phyloP scores from a whole-genome alignment of 1,140 invertebrate species.

The Drosophila cardini region DNA sequence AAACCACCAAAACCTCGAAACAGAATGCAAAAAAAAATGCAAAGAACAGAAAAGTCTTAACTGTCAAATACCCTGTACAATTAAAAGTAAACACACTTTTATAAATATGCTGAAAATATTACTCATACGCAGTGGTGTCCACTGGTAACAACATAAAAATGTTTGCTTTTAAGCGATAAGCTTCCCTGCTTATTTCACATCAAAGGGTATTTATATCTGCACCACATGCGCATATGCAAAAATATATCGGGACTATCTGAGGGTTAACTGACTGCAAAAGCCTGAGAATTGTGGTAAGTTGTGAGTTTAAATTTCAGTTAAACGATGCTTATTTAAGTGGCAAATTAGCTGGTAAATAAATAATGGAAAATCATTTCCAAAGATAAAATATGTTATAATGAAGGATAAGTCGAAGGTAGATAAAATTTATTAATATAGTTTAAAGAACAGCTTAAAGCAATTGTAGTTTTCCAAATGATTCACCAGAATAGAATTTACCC shows the following conservation, averaged over 20 bases:
- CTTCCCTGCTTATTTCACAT: too few species aligned
- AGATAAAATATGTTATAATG: too few species aligned
- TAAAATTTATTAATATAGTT: too few species aligned
- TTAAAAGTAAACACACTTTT: too few species aligned
- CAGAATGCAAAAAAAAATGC: slow-evolving; percentile 23
- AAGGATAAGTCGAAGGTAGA: too few species aligned
- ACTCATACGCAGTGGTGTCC: too few species aligned
- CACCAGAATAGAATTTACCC: too few species aligned
- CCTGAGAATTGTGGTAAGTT: slow-evolving; percentile 11
- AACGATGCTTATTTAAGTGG: slow-evolving; percentile 15
- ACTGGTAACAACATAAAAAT: not conserved
- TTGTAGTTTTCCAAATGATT: too few species aligned
- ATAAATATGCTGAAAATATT: too few species aligned
- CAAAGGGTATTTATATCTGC: slow-evolving; percentile 49
- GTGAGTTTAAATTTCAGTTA: slow-evolving; percentile 19
- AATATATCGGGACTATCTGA: not conserved
- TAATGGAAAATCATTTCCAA: too few species aligned
- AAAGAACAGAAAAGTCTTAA: not conserved
- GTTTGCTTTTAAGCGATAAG: not conserved
- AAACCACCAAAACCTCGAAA: slow-evolving; percentile 47
- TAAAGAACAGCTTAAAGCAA: too few species aligned
- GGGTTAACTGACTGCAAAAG: slow-evolving; percentile 10
- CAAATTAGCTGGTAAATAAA: not conserved
- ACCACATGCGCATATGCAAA: slow-evolving; percentile 28
- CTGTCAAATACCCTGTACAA: not conserved